These are phyloP conservation scores for Parascotia fuliginaria DNA, from an alignment of 2,888 invertebrate species.

Conservation along the genomic window DNA sequence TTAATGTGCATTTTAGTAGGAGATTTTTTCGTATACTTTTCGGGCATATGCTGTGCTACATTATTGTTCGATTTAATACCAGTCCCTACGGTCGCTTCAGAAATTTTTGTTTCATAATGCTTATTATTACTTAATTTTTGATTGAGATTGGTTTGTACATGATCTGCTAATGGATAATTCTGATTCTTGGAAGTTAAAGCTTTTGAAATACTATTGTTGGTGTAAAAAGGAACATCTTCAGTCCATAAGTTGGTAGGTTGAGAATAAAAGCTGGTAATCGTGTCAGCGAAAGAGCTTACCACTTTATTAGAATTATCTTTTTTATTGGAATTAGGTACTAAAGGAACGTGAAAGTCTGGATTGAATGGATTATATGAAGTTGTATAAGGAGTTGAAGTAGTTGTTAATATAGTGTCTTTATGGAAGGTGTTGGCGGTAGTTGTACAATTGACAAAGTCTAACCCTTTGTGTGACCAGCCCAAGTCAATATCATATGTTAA, in stretches of 20 bases:
- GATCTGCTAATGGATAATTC: slow-evolving; percentile 64
- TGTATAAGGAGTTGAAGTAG: slow-evolving; percentile 64
- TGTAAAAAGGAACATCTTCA: slow-evolving; percentile 77
- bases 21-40: slow-evolving; percentile 78
- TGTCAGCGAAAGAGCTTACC: slow-evolving; percentile 69
- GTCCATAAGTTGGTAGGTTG: slow-evolving; percentile 76
- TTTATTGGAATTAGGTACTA: slow-evolving; percentile 68
- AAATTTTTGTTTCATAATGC: slow-evolving; percentile 64
- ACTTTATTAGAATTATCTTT: slow-evolving; percentile 69
- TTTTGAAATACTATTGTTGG: slow-evolving; percentile 66
- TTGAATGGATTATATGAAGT: slow-evolving; percentile 79
- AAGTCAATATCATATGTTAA: slow-evolving; percentile 80
- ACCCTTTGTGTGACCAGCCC: slow-evolving; percentile 81
- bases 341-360: slow-evolving; percentile 77
- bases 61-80: slow-evolving; percentile 59
- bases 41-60: slow-evolving; percentile 58
- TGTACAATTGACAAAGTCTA: slow-evolving; percentile 77
- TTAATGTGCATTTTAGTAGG: slow-evolving; percentile 81
- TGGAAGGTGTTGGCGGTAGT: slow-evolving; percentile 66
- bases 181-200: slow-evolving; percentile 64
- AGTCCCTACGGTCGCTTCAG: slow-evolving; percentile 51
- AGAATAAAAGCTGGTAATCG: slow-evolving; percentile 77
- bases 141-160: slow-evolving; percentile 54
- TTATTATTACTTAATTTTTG: slow-evolving; percentile 59
- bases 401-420: slow-evolving; percentile 74